Conservation (phyloP, 1,140 invertebrate genomes). For the Drosophila neocordata region DNA sequence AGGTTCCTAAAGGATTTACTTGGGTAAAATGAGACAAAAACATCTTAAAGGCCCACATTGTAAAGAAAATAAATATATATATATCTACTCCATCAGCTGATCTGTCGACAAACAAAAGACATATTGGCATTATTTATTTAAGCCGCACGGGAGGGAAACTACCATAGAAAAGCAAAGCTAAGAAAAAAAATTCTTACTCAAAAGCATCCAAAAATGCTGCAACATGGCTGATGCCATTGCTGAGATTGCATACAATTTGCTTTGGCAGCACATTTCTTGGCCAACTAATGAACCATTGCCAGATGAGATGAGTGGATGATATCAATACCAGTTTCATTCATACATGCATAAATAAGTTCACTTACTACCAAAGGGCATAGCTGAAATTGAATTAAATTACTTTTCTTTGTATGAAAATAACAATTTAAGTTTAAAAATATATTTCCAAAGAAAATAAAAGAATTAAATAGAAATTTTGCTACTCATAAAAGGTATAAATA, state of each 20-base stretch:
- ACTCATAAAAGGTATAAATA: too few species aligned
- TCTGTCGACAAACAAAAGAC: constrained; percentile 53
- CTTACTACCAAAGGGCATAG: background rate
- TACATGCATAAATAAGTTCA: constrained; percentile 7
- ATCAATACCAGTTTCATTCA: constrained; percentile 29
- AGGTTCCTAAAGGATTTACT: constrained; percentile 6
- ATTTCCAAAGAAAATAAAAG: too few species aligned
- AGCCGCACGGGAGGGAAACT: constrained; percentile 34
- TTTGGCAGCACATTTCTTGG: constrained; percentile 71
- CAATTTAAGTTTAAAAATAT: too few species aligned
- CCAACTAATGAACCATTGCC: constrained; percentile 69
- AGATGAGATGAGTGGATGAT: constrained; percentile 40
- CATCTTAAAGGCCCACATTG: constrained; percentile 43
- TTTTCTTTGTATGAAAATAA: too few species aligned
- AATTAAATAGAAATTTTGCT: too few species aligned
- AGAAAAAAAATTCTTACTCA: constrained; percentile 23
- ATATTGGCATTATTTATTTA: constrained; percentile 75
- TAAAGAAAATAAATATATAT: constrained; percentile 24
- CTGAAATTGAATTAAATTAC: background rate
- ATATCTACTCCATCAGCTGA: constrained; percentile 12
- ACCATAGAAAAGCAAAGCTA: constrained; percentile 14
- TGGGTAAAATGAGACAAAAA: constrained; percentile 42
- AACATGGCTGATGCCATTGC: constrained; percentile 28
- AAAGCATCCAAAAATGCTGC: constrained; percentile 27
- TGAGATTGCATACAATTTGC: constrained; percentile 79